Evolutionary conservation across 1,140 invertebrate genomes (phyloP).

Genomic region (Pseudachorutes palmiensis): DNA sequence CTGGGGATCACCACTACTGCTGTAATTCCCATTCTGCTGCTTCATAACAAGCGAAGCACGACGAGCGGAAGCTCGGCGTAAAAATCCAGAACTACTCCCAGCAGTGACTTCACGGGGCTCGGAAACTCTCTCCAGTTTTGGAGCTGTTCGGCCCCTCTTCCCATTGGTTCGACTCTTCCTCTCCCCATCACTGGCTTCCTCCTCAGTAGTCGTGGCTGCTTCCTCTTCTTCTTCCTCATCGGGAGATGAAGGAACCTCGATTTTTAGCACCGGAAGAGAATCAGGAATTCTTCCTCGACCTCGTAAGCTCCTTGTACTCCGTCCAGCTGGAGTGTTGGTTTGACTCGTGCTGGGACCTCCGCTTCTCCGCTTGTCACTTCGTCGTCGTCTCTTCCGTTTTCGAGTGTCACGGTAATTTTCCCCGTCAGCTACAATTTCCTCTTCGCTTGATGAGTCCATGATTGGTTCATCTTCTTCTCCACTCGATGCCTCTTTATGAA

Average conservation of each 20-base stretch:
- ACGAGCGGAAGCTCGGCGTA: neutral
- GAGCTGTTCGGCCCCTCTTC: too few relatives aligned
- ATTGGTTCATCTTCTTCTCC: neutral
- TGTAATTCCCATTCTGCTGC: neutral
- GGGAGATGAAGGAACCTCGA: neutral
- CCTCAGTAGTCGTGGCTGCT: neutral
- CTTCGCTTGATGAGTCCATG: conserved; percentile 13
- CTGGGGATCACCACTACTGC: neutral
- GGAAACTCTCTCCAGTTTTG: neutral
- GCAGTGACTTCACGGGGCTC: neutral
- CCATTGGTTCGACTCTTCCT: too few relatives aligned
- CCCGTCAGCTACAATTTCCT: conserved; percentile 40
- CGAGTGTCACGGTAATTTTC: conserved; percentile 13
- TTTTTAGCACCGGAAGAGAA: neutral
- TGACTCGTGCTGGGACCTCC: neutral
- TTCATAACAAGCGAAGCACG: too few relatives aligned
- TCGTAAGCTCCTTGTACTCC: neutral
- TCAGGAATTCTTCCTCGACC: neutral
- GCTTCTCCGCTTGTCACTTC: neutral
- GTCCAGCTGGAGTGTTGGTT: neutral
- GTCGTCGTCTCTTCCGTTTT: neutral
- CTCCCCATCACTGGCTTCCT: neutral
- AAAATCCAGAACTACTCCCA: neutral
- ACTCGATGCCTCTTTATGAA: conserved; percentile 8
- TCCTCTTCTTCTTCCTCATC: conserved; percentile 1